Base-by-base conservation (phyloP, 2,113 vertebrate genomes). In the Coptodon bakossiorum region DNA sequence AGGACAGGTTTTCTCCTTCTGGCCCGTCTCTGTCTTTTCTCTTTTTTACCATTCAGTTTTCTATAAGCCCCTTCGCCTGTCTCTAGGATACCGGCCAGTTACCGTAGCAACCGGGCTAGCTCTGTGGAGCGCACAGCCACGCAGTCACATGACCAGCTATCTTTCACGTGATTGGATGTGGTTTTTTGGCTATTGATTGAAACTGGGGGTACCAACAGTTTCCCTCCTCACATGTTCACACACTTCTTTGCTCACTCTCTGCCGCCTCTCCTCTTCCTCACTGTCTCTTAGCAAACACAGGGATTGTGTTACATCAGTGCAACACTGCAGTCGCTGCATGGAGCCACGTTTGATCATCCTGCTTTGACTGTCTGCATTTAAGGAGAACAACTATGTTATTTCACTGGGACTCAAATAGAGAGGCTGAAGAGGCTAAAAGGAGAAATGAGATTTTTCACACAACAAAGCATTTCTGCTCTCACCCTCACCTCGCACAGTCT, bases 51-150 rank as follows among this genome's bases (percentile, higher is more conserved):
- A 93, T 92, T 93, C 92, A 87, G 82, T 89, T 92, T 92, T 91
- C 90, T 90, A 63, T 84, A 89, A 93, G 82, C 91, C 91, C 53
- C 85, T 86, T 88, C 59, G 82, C 86, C 88, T 88, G 95, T 95
- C 93, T 94, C 95, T 90, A 94, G 94, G 95, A 93, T 92, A 94
- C 94, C 89, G 68, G 86, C 68, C 89, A 86, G 95, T 95, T 94
- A 90, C 95, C 93, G 17, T 95, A 91, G 95, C 92, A 95, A 95
- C 95, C 90, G 61, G 81, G 19, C 92, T 92, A 83, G 85, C 88
- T 92, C 94, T 52, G 40, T 91, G 73, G 66, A 93, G 19, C 54
- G 52, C 16, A 11, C 91, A 84, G 91, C 86, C 86, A 38, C 12
- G 50, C 19, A 6, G 89, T 90, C 95, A 94, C 85, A 31, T 94